A percentile compares a stretch with the other conserved stretches of the same genome.
Evolutionary conservation across 2,113 vertebrate genomes (phyloP).

Genomic region (Rallus limicola): DNA sequence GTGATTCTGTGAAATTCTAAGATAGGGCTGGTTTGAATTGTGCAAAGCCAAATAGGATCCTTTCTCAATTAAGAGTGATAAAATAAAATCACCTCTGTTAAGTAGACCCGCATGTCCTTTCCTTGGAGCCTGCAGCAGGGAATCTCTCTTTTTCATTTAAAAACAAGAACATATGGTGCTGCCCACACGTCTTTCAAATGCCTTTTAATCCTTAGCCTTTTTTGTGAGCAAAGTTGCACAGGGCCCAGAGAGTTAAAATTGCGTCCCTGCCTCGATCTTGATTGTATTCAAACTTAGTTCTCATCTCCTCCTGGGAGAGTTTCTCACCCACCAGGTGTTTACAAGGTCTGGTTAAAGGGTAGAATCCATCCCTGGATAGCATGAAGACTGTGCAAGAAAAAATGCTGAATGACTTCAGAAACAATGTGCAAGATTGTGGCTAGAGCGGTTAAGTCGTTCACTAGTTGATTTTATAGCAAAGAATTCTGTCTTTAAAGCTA

Average conservation of each 20-base stretch:
- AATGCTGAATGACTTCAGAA: not conserved
- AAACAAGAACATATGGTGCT: slow-evolving; percentile 28
- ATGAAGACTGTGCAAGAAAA: not conserved
- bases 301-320: not conserved
- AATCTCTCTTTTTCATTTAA: not conserved
- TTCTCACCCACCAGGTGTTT: accelerated
- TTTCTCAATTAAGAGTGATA: not conserved
- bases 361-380: not conserved
- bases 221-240: not conserved
- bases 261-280: not conserved
- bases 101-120: not conserved
- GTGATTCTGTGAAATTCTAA: not conserved
- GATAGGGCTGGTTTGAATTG: not conserved
- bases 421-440: not conserved
- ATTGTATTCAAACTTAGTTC: not conserved
- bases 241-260: not conserved
- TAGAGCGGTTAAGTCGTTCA: not conserved
- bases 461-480: not conserved
- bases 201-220: not conserved
- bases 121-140: not conserved
- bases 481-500: not conserved
- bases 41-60: not conserved
- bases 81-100: not conserved
- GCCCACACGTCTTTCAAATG: not conserved
- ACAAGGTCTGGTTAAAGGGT: not conserved